These are phyloP conservation scores for Myotis pilosus DNA, from an alignment of 2,797 vertebrate genomes.

Conservation along the genomic window DNA sequence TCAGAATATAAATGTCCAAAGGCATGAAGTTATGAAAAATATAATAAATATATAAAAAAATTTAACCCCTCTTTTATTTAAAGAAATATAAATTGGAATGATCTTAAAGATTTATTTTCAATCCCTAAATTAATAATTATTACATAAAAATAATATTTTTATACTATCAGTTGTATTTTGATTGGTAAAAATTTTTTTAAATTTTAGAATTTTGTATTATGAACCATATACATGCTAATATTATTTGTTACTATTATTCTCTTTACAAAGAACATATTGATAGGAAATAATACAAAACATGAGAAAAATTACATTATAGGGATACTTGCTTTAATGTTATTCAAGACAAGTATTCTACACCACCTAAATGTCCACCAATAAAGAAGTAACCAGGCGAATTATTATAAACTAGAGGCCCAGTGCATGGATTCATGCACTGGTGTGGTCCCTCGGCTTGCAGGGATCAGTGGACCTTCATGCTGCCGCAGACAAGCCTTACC, in stretches of 20 bases:
- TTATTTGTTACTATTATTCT: conserved; percentile 2
- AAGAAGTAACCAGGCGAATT: neutral
- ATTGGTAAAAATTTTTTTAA: neutral
- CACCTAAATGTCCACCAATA: neutral
- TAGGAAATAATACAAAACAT: neutral
- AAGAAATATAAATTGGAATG: neutral
- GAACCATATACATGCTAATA: neutral
- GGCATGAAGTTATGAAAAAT: neutral
- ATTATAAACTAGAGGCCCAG: neutral
- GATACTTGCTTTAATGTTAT: neutral
- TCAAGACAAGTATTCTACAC: neutral
- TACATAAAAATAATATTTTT: neutral
- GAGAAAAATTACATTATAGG: neutral
- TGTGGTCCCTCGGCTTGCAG: too few species aligned
- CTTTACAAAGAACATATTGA: neutral
- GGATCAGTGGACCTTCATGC: too few species aligned
- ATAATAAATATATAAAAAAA: neutral
- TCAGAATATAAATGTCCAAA: neutral
- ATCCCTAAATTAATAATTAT: neutral
- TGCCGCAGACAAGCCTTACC: too few species aligned
- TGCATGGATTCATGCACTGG: too few species aligned
- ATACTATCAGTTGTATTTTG: neutral
- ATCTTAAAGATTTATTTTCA: neutral
- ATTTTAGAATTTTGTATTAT: neutral
- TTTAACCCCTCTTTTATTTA: neutral